These are phyloP conservation scores for Cremastobaeus sp. DNA, from an alignment of 2,888 invertebrate genomes.

Conservation along the genomic window DNA sequence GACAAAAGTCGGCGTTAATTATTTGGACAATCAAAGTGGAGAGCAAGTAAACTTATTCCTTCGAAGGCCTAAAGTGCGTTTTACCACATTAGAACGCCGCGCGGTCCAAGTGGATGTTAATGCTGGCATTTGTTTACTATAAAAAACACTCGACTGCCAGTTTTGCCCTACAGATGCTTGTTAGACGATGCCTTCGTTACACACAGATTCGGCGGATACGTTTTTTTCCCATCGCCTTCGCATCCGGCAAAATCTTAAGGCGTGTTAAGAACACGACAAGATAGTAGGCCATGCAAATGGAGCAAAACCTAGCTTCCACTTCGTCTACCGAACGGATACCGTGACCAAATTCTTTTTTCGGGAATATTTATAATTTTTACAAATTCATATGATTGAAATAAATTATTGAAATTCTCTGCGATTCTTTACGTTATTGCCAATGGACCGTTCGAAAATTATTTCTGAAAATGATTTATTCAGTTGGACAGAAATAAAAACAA, in stretches of 20 bases:
- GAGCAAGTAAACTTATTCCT: constrained; percentile 25
- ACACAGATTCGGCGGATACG: constrained; percentile 61
- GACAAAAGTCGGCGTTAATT: constrained; percentile 63
- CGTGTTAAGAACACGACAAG: constrained; percentile 62
- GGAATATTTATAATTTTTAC: too few species aligned
- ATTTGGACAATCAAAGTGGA: constrained; percentile 17
- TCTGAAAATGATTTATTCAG: too few species aligned
- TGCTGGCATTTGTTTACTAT: constrained; percentile 57
- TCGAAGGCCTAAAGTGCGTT: constrained; percentile 15
- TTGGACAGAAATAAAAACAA: too few species aligned
- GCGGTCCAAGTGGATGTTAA: constrained; percentile 51
- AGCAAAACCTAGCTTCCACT: constrained; percentile 48
- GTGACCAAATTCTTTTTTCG: too few species aligned
- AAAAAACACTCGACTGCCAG: constrained; percentile 45
- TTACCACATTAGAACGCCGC: constrained; percentile 26
- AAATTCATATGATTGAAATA: too few species aligned
- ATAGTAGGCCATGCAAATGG: constrained; percentile 61
- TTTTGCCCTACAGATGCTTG: constrained; percentile 61
- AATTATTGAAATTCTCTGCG: too few species aligned
- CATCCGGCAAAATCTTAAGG: constrained; percentile 58
- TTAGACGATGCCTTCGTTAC: constrained; percentile 59
- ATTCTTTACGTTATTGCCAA: too few species aligned
- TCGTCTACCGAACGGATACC: constrained; percentile 40
- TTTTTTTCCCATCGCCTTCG: constrained; percentile 48
- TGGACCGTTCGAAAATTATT: too few species aligned